Base-by-base conservation (phyloP, 2,797 vertebrate species). In the Erithacus rubecula region DNA sequence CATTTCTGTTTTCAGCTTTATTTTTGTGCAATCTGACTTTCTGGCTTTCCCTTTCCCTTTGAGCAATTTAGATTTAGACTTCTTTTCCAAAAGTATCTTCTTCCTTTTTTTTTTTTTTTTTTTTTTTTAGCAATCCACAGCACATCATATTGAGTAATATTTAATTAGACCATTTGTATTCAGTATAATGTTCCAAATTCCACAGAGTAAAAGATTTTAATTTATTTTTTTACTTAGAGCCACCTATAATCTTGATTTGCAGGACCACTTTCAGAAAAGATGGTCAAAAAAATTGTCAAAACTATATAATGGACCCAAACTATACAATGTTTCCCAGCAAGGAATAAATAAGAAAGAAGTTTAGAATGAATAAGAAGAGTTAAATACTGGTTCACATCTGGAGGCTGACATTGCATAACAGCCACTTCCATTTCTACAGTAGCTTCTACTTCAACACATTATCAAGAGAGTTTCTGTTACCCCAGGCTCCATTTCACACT, bases 1-100 rank as follows among this genome's bases (percentile, higher is more conserved):
- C 78, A 89, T 96, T 95, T 91, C 65, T 85, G 34, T 53, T 95
- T 94, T 90, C 75, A 83, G 29, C 23, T 65, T 93, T 68, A 82
- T 74, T 87, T 85, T 94, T 58, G 71, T 77, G 39, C 70, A 95
- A 79, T 52, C 51, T 20, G 29, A 20, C 51, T 30, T 52, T 90
- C 62, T 87, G 37, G 74, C 90, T 95, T 91, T 83, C 21, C 23
- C 90, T 95, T 91, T 83, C 21, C 23, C 20, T 68, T 80, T 71
- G 60, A 80, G 77, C 34, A 90, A 83, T 74, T 92, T 65, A 87
- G 52, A 56, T 32, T 77, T 52, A 83, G 91, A 85, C 29, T 72
- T 82, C 0, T 95, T 91, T 96, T 88, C 51, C 15, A 87, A 49
- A 84, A 44, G 6, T 58, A 12, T 44, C n/a, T 84, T 80, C 4